Conservation (phyloP, 2,113 vertebrate genomes). For the Phylloscopus trochiloides region DNA sequence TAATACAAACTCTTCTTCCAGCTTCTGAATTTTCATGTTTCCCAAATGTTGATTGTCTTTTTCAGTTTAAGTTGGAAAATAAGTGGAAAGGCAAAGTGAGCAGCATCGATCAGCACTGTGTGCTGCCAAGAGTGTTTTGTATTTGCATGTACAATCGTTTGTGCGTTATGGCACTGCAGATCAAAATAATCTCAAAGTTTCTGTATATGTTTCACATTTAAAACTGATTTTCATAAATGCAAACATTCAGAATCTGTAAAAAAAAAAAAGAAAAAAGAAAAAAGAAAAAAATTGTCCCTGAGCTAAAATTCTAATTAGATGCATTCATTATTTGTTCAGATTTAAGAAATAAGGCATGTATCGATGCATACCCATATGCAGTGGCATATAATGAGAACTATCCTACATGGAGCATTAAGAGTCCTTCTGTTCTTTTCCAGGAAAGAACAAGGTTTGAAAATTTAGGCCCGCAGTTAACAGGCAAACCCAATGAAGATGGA, state of each 20-base stretch:
- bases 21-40: conserved; percentile 38
- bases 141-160: conserved; percentile 38
- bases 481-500: conserved; percentile 90
- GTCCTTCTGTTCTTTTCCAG: conserved; percentile 73
- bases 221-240: conserved; percentile 59
- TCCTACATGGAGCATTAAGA: neutral
- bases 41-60: conserved; percentile 47
- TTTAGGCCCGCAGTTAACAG: conserved; percentile 86
- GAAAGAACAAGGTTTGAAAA: conserved; percentile 94
- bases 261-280: neutral
- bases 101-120: neutral
- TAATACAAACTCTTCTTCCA: conserved; percentile 38
- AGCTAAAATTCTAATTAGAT: conserved; percentile 38
- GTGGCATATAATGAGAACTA: neutral
- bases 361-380: neutral
- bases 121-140: conserved; percentile 38
- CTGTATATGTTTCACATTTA: conserved; percentile 55
- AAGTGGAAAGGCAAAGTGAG: conserved; percentile 29
- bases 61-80: conserved; percentile 41
- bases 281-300: conserved; percentile 9
- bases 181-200: conserved; percentile 58
- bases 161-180: conserved; percentile 11
- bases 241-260: conserved; percentile 21
- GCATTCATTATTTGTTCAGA: conserved; percentile 8
- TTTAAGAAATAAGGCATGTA: neutral